phyloP scores from a whole-genome alignment of 2,888 invertebrate genomes.

The Synergus laeviventris region DNA sequence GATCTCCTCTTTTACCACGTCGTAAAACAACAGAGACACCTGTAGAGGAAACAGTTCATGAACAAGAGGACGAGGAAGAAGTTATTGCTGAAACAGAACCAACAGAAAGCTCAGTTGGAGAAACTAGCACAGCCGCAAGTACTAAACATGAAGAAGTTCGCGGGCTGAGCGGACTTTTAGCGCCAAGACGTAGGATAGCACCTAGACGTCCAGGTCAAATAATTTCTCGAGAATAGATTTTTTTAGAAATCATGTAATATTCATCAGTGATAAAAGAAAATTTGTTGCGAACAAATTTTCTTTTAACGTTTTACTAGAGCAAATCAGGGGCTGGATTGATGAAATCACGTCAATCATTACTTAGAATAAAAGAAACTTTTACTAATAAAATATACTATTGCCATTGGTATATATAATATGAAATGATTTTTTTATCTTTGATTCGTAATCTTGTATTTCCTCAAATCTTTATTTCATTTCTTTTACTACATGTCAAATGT shows the following conservation, averaged over 20 bases:
- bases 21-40: conserved; percentile 71
- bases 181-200: conserved; percentile 83
- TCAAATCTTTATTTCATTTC: background rate
- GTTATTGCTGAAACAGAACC: conserved; percentile 59
- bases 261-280: background rate
- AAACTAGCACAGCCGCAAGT: conserved; percentile 55
- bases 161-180: conserved; percentile 79
- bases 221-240: conserved; percentile 64
- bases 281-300: background rate
- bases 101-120: conserved; percentile 55
- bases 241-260: background rate
- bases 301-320: background rate
- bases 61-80: conserved; percentile 59
- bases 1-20: conserved; percentile 70
- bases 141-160: conserved; percentile 71
- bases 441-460: background rate
- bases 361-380: background rate
- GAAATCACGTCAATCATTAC: background rate
- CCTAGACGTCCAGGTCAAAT: conserved; percentile 79
- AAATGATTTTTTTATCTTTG: background rate
- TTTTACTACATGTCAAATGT: background rate
- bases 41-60: conserved; percentile 54
- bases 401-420: background rate
- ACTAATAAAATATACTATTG: background rate
- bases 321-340: background rate